Conservation (phyloP, 1,140 invertebrate species). For the Rhynchophorus ferrugineus region DNA sequence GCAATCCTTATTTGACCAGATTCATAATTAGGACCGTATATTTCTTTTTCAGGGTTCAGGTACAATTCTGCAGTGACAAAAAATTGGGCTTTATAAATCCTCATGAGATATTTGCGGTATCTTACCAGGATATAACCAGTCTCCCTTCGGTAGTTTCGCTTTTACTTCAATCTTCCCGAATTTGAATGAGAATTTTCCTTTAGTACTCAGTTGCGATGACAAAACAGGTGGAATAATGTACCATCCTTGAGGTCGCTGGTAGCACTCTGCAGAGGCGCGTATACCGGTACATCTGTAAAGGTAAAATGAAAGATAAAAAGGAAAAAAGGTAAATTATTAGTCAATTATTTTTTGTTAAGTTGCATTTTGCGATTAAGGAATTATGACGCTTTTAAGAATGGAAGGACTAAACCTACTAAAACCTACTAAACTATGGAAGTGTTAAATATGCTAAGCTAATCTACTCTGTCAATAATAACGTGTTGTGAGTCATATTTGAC, state of each 20-base stretch:
- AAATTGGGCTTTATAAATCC: not conserved
- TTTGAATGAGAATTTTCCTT: slow-evolving; percentile 56
- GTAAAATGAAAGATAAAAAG: slow-evolving; percentile 6
- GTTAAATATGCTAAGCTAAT: too few species aligned
- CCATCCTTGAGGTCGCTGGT: slow-evolving; percentile 41
- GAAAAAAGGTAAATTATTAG: too few species aligned
- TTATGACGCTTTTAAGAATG: slow-evolving; percentile 2
- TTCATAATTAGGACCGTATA: slow-evolving; percentile 47
- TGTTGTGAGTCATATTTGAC: too few species aligned
- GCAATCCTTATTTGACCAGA: slow-evolving; percentile 44
- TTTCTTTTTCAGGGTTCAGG: slow-evolving; percentile 46
- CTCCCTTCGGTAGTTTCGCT: slow-evolving; percentile 66
- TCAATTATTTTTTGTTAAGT: too few species aligned
- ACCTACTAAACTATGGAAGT: too few species aligned
- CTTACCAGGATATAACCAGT: slow-evolving; percentile 72
- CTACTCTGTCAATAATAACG: too few species aligned
- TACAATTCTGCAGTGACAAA: slow-evolving; percentile 43
- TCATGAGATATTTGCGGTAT: not conserved
- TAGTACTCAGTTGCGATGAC: slow-evolving; percentile 61
- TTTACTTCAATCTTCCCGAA: slow-evolving; percentile 69
- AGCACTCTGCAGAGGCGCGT: slow-evolving; percentile 44
- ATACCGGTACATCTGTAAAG: slow-evolving; percentile 55
- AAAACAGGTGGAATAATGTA: slow-evolving; percentile 58
- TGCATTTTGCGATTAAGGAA: not conserved
- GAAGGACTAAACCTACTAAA: too few species aligned